Percentiles rank a stretch among this genome's conserved stretches.
These are phyloP conservation scores for Drosophila ercepeae DNA, from an alignment of 1,140 invertebrate species.

Conservation along the genomic window DNA sequence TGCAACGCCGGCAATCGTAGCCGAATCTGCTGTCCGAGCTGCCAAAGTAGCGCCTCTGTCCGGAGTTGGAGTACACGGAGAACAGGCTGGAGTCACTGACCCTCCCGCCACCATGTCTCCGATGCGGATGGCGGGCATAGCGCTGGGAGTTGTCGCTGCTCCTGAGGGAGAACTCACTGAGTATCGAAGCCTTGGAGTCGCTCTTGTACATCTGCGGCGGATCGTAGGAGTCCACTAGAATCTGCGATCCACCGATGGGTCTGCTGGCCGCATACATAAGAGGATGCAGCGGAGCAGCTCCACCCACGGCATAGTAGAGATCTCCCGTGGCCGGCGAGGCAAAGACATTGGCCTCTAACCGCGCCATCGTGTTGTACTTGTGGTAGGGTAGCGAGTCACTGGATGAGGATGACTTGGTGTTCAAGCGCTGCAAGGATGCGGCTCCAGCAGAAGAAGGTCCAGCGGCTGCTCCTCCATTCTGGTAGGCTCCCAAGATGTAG, in stretches of 20 bases:
- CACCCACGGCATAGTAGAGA: constrained; percentile 63
- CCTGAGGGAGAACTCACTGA: constrained; percentile 78
- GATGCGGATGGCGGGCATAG: constrained; percentile 58
- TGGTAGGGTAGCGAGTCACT: constrained; percentile 80
- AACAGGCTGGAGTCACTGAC: constrained; percentile 73
- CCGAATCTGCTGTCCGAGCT: constrained; percentile 81
- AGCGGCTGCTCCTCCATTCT: constrained; percentile 36
- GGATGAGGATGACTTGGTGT: constrained; percentile 82
- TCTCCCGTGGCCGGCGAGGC: constrained; percentile 50
- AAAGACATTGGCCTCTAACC: constrained; percentile 65
- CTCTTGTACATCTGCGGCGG: constrained; percentile 81
- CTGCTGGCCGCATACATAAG: constrained; percentile 76
- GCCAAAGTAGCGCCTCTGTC: constrained; percentile 74
- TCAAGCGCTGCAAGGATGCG: constrained; percentile 63
- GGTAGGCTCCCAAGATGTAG: constrained; percentile 57
- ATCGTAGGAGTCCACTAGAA: constrained; percentile 70
- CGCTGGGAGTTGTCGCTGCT: constrained; percentile 81
- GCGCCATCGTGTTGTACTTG: constrained; percentile 76
- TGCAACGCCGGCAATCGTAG: constrained; percentile 79
- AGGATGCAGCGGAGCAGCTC: constrained; percentile 52
- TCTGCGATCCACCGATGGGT: constrained; percentile 77
- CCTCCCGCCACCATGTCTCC: constrained; percentile 35
- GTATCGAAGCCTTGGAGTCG: constrained; percentile 77
- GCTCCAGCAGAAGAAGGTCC: constrained; percentile 5
- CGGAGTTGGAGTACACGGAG: constrained; percentile 55